Percentiles rank a stretch among this genome's conserved stretches.
Evolutionary conservation across 1,140 invertebrate species (phyloP).

Genomic region (Odontomachus brunneus): DNA sequence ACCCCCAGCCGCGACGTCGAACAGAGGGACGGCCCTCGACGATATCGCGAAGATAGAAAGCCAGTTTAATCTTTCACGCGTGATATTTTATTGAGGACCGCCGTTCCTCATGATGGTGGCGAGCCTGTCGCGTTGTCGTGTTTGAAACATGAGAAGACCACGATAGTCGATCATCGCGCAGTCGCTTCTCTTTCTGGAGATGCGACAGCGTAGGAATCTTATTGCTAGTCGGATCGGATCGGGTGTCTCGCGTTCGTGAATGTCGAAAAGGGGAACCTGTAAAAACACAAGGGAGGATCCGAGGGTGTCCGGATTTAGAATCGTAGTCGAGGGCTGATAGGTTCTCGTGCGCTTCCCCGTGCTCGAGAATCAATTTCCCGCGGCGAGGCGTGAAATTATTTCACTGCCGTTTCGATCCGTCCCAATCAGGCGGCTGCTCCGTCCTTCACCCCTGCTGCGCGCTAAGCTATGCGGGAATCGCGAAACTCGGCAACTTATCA

Average conservation of each 20-base stretch:
- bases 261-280: not conserved
- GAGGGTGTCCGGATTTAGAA: no score
- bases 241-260: not conserved
- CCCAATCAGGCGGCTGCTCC: no score
- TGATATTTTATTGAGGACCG: constrained; percentile 24
- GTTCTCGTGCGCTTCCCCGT: no score
- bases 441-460: no score
- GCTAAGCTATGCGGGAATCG: no score
- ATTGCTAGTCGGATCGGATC: not conserved
- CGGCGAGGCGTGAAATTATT: no score
- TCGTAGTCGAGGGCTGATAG: no score
- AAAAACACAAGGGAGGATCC: not conserved
- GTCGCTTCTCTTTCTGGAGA: not conserved
- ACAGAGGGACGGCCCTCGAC: not conserved
- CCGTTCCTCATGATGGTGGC: not conserved
- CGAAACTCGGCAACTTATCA: no score
- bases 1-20: not conserved
- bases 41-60: not conserved
- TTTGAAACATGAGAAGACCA: constrained; percentile 7
- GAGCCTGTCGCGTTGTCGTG: not conserved
- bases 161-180: not conserved
- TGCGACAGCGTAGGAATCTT: not conserved
- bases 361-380: no score
- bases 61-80: constrained; percentile 21
- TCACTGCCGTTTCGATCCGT: no score